Base-by-base conservation (phyloP, 1,140 invertebrate species). In the Penaeus chinensis region DNA sequence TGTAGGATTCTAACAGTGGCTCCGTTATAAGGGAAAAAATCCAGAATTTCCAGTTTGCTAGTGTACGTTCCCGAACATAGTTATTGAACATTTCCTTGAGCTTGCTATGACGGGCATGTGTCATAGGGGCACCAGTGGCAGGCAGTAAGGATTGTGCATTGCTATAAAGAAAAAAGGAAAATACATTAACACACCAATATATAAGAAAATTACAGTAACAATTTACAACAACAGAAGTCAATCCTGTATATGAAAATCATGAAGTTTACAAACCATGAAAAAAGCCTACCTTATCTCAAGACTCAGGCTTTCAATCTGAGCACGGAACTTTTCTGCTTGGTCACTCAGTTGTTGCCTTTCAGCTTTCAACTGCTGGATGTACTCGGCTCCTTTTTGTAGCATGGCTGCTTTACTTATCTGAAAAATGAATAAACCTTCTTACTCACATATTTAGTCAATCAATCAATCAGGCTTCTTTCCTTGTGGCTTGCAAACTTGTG, bases 31-130 rank as follows among this genome's bases (percentile, higher is more conserved):
- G 94, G 93, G 98, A 98, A 92, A 99, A 97, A 94, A 99, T 97
- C 97, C 97, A 99, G 93, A 98, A 99, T 93, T 98, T 99, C 98
- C 98, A 99, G 93, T 99, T 98, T 91, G 96, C 95, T 91, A 95
- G 93, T 24, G 98, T 99, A 82, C 97, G 93, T 84, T 94, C 94
- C 90, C 95, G 94, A 20, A 99, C 96, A 93, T 99, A 98, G 65
- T 97, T 95, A 89, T 98, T 95, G 93, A 98, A 99, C 95, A 98
- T 97, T 93, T 98, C 97, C 90, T 96, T 96, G 94, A 99, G 97
- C 92, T 97, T 96, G 91, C 95, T 97, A n/a, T 95, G 96, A 90
- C 96, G 94, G 90, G 97, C 95, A 90, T 96, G 94, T 60, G 89
- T 90, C 87, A 99, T 95, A 42, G 98, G 98, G 37, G 97, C 98